Evolutionary conservation across 2,113 vertebrate species (phyloP), one percentile per base, ranked within the genome.

Genomic region (Gila orcuttii): DNA sequence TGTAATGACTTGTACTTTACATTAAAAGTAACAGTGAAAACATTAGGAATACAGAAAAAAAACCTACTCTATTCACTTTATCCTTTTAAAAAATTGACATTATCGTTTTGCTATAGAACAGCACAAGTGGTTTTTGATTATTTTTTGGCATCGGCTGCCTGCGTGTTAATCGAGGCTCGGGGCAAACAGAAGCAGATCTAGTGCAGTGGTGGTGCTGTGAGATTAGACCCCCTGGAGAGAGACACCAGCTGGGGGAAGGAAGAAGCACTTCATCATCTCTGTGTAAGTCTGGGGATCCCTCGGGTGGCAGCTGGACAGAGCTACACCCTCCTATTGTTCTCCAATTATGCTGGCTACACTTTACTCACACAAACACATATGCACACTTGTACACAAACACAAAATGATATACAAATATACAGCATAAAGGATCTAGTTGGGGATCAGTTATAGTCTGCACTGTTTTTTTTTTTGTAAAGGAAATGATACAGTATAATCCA

Each of bases 151-250:
- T 84, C 36, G 31, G 76, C 47, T 84, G 25, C 79, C 76, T 76
- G 77, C 11, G 19, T 84, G 85, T 81, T 86, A 86, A 84, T 88
- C 4, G 12, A 13, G 36, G 81, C 74, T 25, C 52, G 62, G 73
- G 59, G 79, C 15, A 31, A 62, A 33, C 47, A 85, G 79, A 85
- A n/a, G 19, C 47, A 86, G 75, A 76, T 84, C 78, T 76, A 13
- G 28, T 82, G 82, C 90, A 91, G 91, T 94, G 91, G 88, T 90
- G 90, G 89, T 91, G 85, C 62, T 64, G 89, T 88, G 81, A 87
- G 83, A 93, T 93, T 93, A 87, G 33, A 73, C 87, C 47, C 79
- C n/a, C 87, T 73, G 31, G 75, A 57, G 75, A 74, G 57, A 50
- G 57, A 69, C 74, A 68, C 31, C 19, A 62, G 82, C 28, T 42